Evolutionary conservation across 1,140 invertebrate species (phyloP), one percentile per base, ranked within the genome.

Genomic region (Drosophila pectinifera): DNA sequence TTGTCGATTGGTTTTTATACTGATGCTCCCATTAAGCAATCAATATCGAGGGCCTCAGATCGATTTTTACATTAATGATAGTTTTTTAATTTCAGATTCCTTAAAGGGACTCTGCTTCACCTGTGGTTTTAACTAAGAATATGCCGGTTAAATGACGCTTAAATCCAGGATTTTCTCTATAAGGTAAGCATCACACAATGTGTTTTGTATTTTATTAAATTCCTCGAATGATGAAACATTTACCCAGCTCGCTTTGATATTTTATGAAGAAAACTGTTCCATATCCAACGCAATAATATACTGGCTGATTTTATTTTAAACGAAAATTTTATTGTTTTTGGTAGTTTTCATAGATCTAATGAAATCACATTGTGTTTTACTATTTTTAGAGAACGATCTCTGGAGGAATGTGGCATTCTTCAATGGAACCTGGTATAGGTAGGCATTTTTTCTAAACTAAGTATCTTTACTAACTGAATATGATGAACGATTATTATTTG

Each of bases 1-100:
- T 31, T 67, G 63, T 67, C 63, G 63, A 67, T 67, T 67, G 63
- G 63, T 63, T 67, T 41, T 48, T 58, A 59, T 5, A 36, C 49
- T 53, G 49, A 53, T 34, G 18, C 48, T 16, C 5, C 1, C 13
- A 20, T 14, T 7, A 53, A 53, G 49, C 31, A 53, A 53, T 20
- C 4, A 5, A 36, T 36, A 36, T 36, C 5, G 28, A 36, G 13
- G 10, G 28, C 7, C 2, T 5, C 0, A n/a, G 7, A 20, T 22
- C 0, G 13, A 36, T 20, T 0, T n/a, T 13, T 22, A 0, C 0
- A 36, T 36, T 53, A 53, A 53, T 8, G 5, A 13, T n/a, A n/a
- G n/a, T 8, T 36, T 53, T 0, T 36, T 0, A 10, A 36, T 36
- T 53, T 7, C 31, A 53, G 28, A n/a, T 22, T 10, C 4, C 31